Evolutionary conservation across 2,113 vertebrate species (phyloP).

Genomic region (zebrafish (Danio rerio)): DNA sequence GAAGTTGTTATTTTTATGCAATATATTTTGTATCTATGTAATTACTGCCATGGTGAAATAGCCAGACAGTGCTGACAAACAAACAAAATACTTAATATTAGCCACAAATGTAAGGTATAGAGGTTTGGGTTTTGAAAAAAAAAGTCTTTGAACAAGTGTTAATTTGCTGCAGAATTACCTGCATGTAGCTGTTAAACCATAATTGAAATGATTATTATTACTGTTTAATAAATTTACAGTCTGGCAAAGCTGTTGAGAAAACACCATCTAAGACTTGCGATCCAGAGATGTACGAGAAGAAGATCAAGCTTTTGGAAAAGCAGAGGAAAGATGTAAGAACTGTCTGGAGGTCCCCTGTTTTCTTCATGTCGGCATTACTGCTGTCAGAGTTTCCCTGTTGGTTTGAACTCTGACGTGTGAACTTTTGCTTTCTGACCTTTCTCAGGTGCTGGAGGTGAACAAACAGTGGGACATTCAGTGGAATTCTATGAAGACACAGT

Average conservation of each 20-base stretch:
- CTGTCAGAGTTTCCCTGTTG: slow-evolving; percentile 59
- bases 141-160: too few relatives aligned
- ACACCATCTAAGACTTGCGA: slow-evolving; percentile 74
- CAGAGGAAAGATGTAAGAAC: slow-evolving; percentile 91
- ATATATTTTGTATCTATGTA: too few relatives aligned
- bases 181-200: background rate
- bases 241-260: slow-evolving; percentile 76
- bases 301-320: slow-evolving; percentile 95
- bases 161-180: background rate
- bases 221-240: slow-evolving; percentile 58
- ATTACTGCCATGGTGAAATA: too few relatives aligned
- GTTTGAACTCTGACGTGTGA: slow-evolving; percentile 3
- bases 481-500: slow-evolving; percentile 96
- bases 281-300: slow-evolving; percentile 84
- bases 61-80: too few relatives aligned
- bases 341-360: slow-evolving; percentile 49
- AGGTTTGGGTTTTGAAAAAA: too few relatives aligned
- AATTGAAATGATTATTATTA: slow-evolving; percentile 9
- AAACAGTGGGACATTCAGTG: slow-evolving; percentile 99
- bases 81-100: too few relatives aligned
- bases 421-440: slow-evolving; percentile 11
- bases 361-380: slow-evolving; percentile 36
- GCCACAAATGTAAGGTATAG: too few relatives aligned
- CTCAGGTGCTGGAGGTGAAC: slow-evolving; percentile 96
- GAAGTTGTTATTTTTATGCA: too few relatives aligned